Conservation (phyloP, 2,797 vertebrate genomes). For the Crotalus adamanteus region DNA sequence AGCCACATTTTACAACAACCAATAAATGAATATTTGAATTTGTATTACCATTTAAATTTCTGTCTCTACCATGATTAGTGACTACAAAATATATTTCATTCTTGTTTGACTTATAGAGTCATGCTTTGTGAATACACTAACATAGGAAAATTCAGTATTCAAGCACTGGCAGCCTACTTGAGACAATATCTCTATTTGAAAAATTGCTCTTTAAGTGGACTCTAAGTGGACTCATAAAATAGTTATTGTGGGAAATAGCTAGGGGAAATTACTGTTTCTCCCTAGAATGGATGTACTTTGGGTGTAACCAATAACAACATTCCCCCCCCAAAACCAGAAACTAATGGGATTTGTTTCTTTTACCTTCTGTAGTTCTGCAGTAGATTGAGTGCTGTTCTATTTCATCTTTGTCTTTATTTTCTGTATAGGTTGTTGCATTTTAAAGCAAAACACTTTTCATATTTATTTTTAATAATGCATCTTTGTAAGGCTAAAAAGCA, state of each 20-base stretch:
- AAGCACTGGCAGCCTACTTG: not conserved
- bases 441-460: not conserved
- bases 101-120: not conserved
- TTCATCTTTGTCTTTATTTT: not conserved
- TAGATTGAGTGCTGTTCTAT: not conserved
- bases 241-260: not conserved
- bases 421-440: not conserved
- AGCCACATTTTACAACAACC: slow-evolving; percentile 28
- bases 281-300: not conserved
- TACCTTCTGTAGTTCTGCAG: not conserved
- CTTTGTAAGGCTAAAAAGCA: not conserved
- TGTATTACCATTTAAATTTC: slow-evolving; percentile 38
- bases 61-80: slow-evolving; percentile 3
- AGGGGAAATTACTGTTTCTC: not conserved
- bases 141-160: not conserved
- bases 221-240: not conserved
- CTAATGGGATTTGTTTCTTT: not conserved
- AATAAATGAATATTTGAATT: slow-evolving; percentile 20
- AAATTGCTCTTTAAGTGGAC: not conserved
- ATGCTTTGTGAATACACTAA: not conserved
- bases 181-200: not conserved
- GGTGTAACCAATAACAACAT: not conserved
- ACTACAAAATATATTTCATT: slow-evolving; percentile 1
- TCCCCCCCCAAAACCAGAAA: not conserved
- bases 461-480: not conserved